phyloP scores from a whole-genome alignment of 2,888 invertebrate species.

The Shargacucullia verbasci region DNA sequence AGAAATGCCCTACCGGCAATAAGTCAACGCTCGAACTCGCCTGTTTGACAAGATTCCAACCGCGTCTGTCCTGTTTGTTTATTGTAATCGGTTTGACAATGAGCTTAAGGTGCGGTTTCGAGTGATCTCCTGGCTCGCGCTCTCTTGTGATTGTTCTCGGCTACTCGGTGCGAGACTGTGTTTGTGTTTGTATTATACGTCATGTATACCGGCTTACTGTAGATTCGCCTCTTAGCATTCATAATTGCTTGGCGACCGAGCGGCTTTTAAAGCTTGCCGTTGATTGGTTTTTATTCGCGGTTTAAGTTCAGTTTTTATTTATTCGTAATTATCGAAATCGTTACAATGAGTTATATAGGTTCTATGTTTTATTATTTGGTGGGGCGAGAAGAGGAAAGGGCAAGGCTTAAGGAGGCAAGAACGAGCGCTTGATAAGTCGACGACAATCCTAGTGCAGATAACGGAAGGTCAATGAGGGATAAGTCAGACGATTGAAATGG shows the following conservation, averaged over 20 bases:
- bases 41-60: constrained; percentile 89
- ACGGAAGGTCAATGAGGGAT: constrained; percentile 87
- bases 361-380: constrained; percentile 17
- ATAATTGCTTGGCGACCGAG: constrained; percentile 86
- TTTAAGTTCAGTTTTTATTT: constrained; percentile 57
- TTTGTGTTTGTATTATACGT: constrained; percentile 88
- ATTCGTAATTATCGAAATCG: constrained; percentile 45
- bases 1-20: constrained; percentile 88
- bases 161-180: constrained; percentile 79
- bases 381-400: constrained; percentile 18
- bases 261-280: constrained; percentile 80
- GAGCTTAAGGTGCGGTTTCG: constrained; percentile 89
- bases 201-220: constrained; percentile 87
- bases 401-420: constrained; percentile 19
- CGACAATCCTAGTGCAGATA: constrained; percentile 82
- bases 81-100: constrained; percentile 89
- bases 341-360: constrained; percentile 26
- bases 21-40: constrained; percentile 89
- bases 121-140: constrained; percentile 84
- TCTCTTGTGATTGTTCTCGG: constrained; percentile 83
- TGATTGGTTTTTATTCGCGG: constrained; percentile 73
- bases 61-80: constrained; percentile 89
- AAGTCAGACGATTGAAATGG: constrained; percentile 78
- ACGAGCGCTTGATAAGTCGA: constrained; percentile 61
- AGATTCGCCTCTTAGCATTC: constrained; percentile 87